Conservation (phyloP, 2,888 invertebrate genomes). For the Clanis bilineata region DNA sequence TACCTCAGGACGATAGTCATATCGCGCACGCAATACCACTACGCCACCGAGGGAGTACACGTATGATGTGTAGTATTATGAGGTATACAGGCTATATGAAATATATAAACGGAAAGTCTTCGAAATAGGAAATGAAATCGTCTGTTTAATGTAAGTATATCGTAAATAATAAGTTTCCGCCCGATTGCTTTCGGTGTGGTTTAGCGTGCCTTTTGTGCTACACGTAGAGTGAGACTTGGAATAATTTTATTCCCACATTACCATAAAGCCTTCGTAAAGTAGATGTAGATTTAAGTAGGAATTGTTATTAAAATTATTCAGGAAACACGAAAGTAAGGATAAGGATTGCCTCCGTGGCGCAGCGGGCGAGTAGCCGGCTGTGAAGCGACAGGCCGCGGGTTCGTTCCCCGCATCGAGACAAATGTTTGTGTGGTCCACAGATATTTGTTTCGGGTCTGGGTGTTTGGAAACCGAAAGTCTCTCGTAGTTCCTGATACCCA, state of each 20-base stretch:
- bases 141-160: neutral
- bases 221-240: neutral
- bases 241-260: neutral
- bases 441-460: too few relatives aligned
- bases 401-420: too few relatives aligned
- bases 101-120: neutral
- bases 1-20: too few relatives aligned
- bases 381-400: too few relatives aligned
- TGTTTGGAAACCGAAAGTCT: too few relatives aligned
- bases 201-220: neutral
- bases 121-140: neutral
- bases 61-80: too few relatives aligned
- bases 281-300: neutral
- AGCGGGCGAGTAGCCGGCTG: too few relatives aligned
- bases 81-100: neutral
- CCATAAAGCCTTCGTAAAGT: neutral
- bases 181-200: slow-evolving; percentile 14
- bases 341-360: too few relatives aligned
- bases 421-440: too few relatives aligned
- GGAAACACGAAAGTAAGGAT: neutral
- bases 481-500: too few relatives aligned
- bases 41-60: too few relatives aligned
- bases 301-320: neutral
- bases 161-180: slow-evolving; percentile 14
- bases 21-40: too few relatives aligned